Base-by-base conservation (phyloP, 2,113 vertebrate species). In the Eolophus roseicapilla region DNA sequence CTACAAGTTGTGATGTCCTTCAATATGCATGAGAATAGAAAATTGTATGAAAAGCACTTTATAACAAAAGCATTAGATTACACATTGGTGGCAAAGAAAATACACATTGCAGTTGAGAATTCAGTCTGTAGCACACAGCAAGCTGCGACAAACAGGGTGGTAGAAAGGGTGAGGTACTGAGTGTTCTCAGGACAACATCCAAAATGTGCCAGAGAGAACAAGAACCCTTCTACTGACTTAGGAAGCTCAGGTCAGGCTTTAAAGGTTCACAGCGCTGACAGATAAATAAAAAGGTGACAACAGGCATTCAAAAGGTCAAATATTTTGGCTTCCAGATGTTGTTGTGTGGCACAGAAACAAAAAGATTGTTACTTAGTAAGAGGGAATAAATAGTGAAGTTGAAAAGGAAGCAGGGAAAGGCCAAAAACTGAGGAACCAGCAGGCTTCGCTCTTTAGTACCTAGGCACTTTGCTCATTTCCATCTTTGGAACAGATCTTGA, bases 241-340 rank as follows among this genome's bases (percentile, higher is more conserved):
- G 69, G 33, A 95, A 86, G 62, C 39, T 82, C 76, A 73, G 49
- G 44, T 69, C 5, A 28, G 74, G 57, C 43, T 92, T 79, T 77
- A 74, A 75, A 79, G 47, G 41, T 64, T 88, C 88, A 64, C 44
- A 52, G 68, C 50, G 70, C 67, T 93, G 89, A 95, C n/a, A 88
- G 87, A 95, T 29, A 29, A 60, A 87, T 27, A 31, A 84, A 92
- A 90, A 89, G 29, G 52, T 86, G 43, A 81, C 67, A 82, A 95
- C 46, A 96, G 91, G 90, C 63, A 94, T 74, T 57, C 57, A 79
- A 60, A 95, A 96, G 92, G 93, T 85, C 95, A 97, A 69, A 93
- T 94, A 80, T 73, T 92, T 96, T 88, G 49, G 91, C 80, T 96
- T 95, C 76, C 80, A 89, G 73, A 92, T 92, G 77, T 82, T 92